Evolutionary conservation across 2,888 invertebrate genomes (phyloP), one percentile per base, ranked within the genome.

Genomic region (Trichopoda pennipes): DNA sequence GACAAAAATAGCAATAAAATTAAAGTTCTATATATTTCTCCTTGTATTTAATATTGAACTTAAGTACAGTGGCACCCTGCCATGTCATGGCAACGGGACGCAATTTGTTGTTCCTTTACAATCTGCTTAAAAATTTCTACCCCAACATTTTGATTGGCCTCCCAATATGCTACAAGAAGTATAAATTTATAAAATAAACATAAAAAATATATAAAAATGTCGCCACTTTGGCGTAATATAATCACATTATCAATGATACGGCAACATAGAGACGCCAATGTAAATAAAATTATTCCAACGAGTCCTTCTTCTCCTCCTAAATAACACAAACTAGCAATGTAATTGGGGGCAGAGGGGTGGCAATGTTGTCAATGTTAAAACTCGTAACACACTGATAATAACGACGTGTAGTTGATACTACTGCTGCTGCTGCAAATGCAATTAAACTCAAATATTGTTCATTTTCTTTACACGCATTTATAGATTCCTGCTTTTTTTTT

Each of bases 41-140:
- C 21, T 49, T 49, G 32, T 75, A 75, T 69, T 76, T 56, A 74
- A 66, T 79, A 53, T 79, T 79, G 56, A 73, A 73, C 73, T 79
- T 70, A 68, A 73, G 60, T 68, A 78, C 80, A 78, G 80, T 79
- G 86, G 86, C 86, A 84, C 85, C 86, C 86, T 85, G 85, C 84
- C 83, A 84, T 74, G 80, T 76, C 64, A 73, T 80, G 85, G 80
- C 86, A 76, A 85, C 86, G 86, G 85, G 85, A 85, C 72, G 80
- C 81, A 68, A 63, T 70, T 21, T 55, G 21, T 69, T 42, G 16
- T 58, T 75, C 28, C 32, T 35, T 49, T 35, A 64, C 66, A 49
- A 70, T 64, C n/a, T 64, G 49, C 32, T 28, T 64, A 16, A 51
- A 69, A 63, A 47, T 44, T 61, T 60, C 78, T 72, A 78, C 79